Evolutionary conservation across 2,888 invertebrate species (phyloP), one percentile per base, ranked within the genome.

Genomic region (Hedychridium roseum): DNA sequence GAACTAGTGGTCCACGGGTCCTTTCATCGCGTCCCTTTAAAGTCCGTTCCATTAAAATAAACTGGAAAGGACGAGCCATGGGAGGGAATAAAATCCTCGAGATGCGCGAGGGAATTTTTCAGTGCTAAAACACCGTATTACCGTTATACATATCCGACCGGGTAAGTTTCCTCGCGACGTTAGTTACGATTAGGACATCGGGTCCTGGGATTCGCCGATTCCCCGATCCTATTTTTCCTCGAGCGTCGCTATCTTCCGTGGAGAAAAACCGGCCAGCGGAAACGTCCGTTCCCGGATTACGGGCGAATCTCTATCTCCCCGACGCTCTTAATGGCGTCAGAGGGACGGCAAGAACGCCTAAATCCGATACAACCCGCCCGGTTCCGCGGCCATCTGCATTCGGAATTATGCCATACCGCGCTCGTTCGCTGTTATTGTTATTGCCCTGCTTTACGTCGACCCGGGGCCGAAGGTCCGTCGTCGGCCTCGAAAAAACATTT

Each of bases 101-200:
- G n/a, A n/a, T n/a, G 14, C 23, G n/a, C 9, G 2, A 23, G 2
- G 26, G 44, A 52, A 57, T 62, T 52, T 54, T 40, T 61, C 63
- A 63, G 23, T 20, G 45, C 49, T 58, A 38, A 17, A 26, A 9
- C 26, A 26, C 41, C 42, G 50, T 46, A 40, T 43, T 50, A 36
- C 23, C 30, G 30, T 51, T 53, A 46, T 56, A 59, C 35, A 43
- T 63, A 53, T 54, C 48, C 43, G 28, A 41, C 31, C 31, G 40
- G 34, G 3, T 46, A 50, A 40, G 50, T 46, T 54, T 58, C 48
- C 55, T 50, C 44, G 57, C 49, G 37, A 42, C 64, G 54, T 68
- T 66, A 64, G 56, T 68, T 60, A 65, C 41, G 38, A 54, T 68
- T 60, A 57, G 47, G 30, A 37, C 36, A 38, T 54, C 53, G 56